Conservation (phyloP, 2,888 invertebrate genomes). For the Aporophyla lueneburgensis region DNA sequence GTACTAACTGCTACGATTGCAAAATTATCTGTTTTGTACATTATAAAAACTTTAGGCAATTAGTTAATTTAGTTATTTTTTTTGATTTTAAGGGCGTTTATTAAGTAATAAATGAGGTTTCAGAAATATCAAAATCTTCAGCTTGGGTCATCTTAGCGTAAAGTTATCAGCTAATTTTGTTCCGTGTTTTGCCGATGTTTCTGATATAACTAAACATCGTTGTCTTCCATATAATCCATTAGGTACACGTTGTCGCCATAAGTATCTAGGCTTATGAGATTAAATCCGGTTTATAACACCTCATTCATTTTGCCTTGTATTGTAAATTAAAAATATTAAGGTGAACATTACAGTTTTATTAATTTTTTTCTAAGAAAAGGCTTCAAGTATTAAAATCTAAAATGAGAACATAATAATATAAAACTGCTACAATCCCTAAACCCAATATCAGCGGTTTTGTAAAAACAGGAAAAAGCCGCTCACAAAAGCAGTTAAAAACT, state of each 20-base stretch:
- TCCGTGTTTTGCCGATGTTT: not conserved
- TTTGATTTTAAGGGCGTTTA: not conserved
- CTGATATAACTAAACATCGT: not conserved
- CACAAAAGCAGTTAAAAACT: constrained; percentile 40
- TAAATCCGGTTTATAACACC: constrained; percentile 19
- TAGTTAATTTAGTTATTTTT: not conserved
- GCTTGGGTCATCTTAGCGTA: not conserved
- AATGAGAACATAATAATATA: not conserved
- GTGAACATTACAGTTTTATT: constrained; percentile 8
- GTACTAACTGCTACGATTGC: not conserved
- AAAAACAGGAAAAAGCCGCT: not conserved
- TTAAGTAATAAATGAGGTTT: not conserved
- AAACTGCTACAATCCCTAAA: constrained; percentile 9
- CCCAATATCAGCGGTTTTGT: not conserved
- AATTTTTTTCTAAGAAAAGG: constrained; percentile 1
- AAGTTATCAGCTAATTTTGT: not conserved
- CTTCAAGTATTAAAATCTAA: not conserved
- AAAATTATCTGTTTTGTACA: too few relatives aligned
- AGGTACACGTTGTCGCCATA: not conserved
- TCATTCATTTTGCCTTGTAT: not conserved
- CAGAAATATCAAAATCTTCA: not conserved
- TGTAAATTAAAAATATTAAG: constrained; percentile 2
- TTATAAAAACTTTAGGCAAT: too few relatives aligned
- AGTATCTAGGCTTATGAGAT: constrained; percentile 5
- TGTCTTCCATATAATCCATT: constrained; percentile 12